Base-by-base conservation (phyloP, 2,888 invertebrate genomes). In the Rhingia campestris region DNA sequence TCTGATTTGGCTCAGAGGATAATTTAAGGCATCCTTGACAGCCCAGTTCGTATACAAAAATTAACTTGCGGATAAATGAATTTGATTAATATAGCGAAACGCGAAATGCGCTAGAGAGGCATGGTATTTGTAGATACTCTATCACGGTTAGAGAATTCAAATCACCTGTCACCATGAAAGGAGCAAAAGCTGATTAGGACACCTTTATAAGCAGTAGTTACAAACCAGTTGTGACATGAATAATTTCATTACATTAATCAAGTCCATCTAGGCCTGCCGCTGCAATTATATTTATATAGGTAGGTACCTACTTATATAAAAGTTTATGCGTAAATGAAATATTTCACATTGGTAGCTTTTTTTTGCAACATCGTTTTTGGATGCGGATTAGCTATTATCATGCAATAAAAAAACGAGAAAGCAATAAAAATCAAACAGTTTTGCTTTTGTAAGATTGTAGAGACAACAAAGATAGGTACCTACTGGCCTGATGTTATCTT, bases 81-180 rank as follows among this genome's bases (percentile, higher is more conserved):
- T 74, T 79, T 84, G 79, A 84, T 84, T 80, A 84, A 84, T 75
- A 74, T 80, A 66, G 74, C 72, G 67, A 74, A 82, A 74, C 56
- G 47, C 41, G 53, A 73, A 43, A 47, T 43, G 58, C 43, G 14
- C 9, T 22, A 7, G 12, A 12, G 3, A 51, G 14, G 4, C 22
- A 45, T 41, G 5, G 6, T 7, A 10, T 47, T 39, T 32, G 47
- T 59, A 32, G 30, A 30, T 10, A 54, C 56, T 58, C 56, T 32
- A 66, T 58, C 41, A 39, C 6, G n/a, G 37, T 14, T 49, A 6
- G 59, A 12, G 63, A 56, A 69, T 81, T 80, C 63, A 63, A 63
- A n/a, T 67, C 73, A 80, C 80, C 74, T 80, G 80, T 45, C 66
- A 53, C 47, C 43, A 45, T 6, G 41, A 35, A 73, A 64, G 51